A percentile compares a stretch with the other conserved stretches of the same genome.
Conservation (phyloP, 2,113 vertebrate species). For the Cervus canadensis region DNA sequence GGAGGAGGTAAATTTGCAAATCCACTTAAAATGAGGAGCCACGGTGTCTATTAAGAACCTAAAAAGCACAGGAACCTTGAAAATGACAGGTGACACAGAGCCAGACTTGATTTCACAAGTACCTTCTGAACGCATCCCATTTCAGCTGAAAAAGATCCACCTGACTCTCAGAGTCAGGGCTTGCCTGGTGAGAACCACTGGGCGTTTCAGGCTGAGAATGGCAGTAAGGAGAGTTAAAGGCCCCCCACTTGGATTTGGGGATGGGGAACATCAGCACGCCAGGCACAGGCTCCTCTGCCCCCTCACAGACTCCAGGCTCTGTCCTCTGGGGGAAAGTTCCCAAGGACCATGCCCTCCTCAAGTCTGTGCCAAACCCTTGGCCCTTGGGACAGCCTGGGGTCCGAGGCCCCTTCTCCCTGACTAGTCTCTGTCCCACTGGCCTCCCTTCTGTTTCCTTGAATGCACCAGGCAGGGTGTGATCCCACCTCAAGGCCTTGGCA, state of each 20-base stretch:
- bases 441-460: background rate
- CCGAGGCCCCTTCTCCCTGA: background rate
- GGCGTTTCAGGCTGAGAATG: background rate
- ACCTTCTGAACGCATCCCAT: background rate
- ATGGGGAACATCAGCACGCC: background rate
- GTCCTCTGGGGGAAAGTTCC: background rate
- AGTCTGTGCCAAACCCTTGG: background rate
- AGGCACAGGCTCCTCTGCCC: background rate
- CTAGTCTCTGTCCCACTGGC: background rate
- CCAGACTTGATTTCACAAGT: background rate
- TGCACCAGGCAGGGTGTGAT: background rate
- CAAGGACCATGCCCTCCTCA: background rate
- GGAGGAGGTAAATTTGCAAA: background rate
- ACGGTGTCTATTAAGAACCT: accelerated
- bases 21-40: background rate
- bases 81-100: background rate
- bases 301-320: background rate
- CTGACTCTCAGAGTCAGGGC: background rate
- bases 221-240: background rate
- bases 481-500: background rate
- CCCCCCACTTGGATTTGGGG: background rate
- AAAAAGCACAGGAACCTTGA: background rate
- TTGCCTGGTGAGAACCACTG: background rate
- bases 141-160: background rate
- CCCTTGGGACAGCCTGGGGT: background rate